Evolutionary conservation across 2,113 vertebrate species (phyloP).

Genomic region (Salvelinus namaycush): DNA sequence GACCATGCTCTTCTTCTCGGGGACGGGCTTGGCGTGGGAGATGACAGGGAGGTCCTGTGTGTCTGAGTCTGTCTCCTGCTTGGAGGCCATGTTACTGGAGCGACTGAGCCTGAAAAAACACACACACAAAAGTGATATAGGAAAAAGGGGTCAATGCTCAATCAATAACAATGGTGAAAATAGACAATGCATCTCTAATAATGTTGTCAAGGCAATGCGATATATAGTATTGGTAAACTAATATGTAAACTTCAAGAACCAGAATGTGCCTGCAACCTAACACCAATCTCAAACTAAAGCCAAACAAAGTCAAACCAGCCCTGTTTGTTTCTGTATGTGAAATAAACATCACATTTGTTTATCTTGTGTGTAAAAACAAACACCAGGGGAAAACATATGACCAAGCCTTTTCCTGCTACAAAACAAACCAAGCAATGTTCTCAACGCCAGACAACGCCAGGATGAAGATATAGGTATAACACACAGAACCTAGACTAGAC

Average conservation of each 20-base stretch:
- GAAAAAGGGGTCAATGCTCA: neutral
- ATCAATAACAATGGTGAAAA: neutral
- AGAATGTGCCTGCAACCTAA: no score
- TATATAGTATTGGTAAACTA: neutral
- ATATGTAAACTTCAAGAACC: neutral
- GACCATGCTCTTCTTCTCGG: conserved; percentile 82
- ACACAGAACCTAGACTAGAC: neutral
- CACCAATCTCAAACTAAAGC: no score
- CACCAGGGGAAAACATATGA: conserved; percentile 17
- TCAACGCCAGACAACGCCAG: neutral
- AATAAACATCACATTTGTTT: neutral
- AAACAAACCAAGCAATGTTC: conserved; percentile 12
- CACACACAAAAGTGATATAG: conserved; percentile 26
- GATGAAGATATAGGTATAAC: neutral
- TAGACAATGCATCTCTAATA: neutral
- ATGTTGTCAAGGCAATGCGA: neutral
- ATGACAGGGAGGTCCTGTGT: conserved; percentile 84
- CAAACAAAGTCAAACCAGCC: neutral
- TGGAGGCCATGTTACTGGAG: conserved; percentile 93
- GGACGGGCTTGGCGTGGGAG: conserved; percentile 80
- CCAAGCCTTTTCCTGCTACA: neutral
- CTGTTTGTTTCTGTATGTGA: neutral
- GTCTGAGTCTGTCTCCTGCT: conserved; percentile 92
- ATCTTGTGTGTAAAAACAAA: neutral
- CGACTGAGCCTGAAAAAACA: conserved; percentile 80